A percentile compares a stretch with the other conserved stretches of the same genome.
These are phyloP conservation scores for Ashinkailepas kermadecensis DNA, from an alignment of 2,888 invertebrate species.

Conservation along the genomic window DNA sequence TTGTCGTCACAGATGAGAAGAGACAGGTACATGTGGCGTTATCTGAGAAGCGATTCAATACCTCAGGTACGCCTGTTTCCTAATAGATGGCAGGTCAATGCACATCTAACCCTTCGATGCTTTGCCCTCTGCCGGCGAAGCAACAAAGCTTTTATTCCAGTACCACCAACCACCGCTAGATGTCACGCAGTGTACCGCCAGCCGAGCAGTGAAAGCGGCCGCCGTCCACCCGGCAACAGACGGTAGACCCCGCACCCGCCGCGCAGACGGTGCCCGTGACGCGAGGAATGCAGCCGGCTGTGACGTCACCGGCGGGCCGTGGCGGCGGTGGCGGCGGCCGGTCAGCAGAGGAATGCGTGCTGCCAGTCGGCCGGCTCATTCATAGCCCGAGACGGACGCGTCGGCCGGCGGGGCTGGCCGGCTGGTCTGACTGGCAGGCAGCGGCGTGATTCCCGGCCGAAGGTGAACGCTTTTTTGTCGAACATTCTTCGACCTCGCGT, in stretches of 20 bases:
- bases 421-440: no score
- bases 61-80: no score
- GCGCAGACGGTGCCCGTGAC: not conserved
- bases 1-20: no score
- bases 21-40: no score
- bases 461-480: no score
- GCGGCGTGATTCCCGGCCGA: no score
- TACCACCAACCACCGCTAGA: not conserved
- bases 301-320: not conserved
- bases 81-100: no score
- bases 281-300: not conserved
- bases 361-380: not conserved
- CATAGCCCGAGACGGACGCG: not conserved
- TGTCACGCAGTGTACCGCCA: not conserved
- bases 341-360: not conserved
- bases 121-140: no score
- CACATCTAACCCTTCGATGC: no score
- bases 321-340: not conserved
- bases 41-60: no score
- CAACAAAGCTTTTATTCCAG: not conserved
- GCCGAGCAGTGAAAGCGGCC: not conserved
- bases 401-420: no score
- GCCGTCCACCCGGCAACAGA: not conserved
- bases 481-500: no score
- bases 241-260: not conserved